Evolutionary conservation across 2,888 invertebrate species (phyloP).

Genomic region (Liodrosophila aerea): DNA sequence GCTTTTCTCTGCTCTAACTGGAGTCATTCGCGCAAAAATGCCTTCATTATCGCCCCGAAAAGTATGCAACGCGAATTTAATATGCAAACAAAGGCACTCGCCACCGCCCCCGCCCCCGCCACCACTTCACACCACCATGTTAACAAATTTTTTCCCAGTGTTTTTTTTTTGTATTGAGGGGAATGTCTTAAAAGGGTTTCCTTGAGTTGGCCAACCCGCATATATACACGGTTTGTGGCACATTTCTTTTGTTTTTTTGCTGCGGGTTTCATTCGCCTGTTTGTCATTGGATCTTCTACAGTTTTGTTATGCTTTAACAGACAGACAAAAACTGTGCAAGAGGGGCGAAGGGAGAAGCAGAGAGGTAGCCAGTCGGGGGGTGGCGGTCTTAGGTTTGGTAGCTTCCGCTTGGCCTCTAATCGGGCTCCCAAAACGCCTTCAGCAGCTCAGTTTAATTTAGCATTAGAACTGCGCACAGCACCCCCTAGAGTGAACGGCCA

Average conservation of each 20-base stretch:
- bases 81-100: constrained; percentile 66
- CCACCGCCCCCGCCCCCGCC: no score
- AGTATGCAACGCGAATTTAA: constrained; percentile 66
- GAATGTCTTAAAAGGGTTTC: constrained; percentile 43
- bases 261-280: constrained; percentile 30
- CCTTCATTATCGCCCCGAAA: constrained; percentile 65
- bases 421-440: constrained; percentile 55
- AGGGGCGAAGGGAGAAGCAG: neutral
- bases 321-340: neutral
- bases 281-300: constrained; percentile 44
- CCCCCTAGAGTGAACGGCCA: neutral
- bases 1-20: neutral
- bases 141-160: constrained; percentile 24
- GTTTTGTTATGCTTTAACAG: constrained; percentile 10
- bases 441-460: constrained; percentile 57
- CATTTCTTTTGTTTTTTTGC: constrained; percentile 26
- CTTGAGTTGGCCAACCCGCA: neutral
- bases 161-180: neutral
- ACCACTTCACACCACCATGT: no score
- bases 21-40: constrained; percentile 45
- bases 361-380: neutral
- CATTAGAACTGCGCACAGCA: constrained; percentile 42
- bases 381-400: neutral
- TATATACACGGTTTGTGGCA: constrained; percentile 19
- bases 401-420: constrained; percentile 57